A percentile compares a stretch with the other conserved stretches of the same genome.
Evolutionary conservation across 1,140 invertebrate species (phyloP).

Genomic region (Pseudomyrmex pallidus): DNA sequence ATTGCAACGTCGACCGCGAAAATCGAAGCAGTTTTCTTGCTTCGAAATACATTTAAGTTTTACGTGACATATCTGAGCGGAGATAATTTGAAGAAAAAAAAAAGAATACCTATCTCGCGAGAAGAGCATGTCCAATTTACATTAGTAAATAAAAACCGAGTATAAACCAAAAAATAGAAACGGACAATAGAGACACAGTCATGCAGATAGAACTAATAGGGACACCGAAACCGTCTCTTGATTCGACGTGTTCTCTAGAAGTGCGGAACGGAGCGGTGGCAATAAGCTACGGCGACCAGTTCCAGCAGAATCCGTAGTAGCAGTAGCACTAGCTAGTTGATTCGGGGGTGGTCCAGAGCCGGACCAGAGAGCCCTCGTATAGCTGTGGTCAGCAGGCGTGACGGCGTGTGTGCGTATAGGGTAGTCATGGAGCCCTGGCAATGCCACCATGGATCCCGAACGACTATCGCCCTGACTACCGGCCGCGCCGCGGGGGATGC

Average conservation of each 20-base stretch:
- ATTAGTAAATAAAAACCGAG: too few relatives aligned
- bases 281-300: conserved; percentile 64
- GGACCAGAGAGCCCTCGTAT: conserved; percentile 77
- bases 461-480: conserved; percentile 78
- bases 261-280: conserved; percentile 21
- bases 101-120: too few relatives aligned
- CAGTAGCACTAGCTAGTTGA: conserved; percentile 26
- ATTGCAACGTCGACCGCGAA: too few relatives aligned
- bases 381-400: conserved; percentile 84
- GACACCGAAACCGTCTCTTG: conserved; percentile 24
- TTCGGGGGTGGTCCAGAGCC: conserved; percentile 66
- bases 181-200: conserved; percentile 1
- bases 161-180: too few relatives aligned
- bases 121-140: too few relatives aligned
- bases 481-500: conserved; percentile 79
- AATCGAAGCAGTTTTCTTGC: not conserved
- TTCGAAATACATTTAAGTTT: too few relatives aligned
- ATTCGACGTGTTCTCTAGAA: conserved; percentile 43
- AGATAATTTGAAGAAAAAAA: too few relatives aligned
- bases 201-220: not conserved
- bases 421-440: conserved; percentile 75
- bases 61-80: too few relatives aligned
- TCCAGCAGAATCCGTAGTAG: conserved; percentile 38
- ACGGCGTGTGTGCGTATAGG: conserved; percentile 78
- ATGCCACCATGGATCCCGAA: conserved; percentile 75